Evolutionary conservation across 2,888 invertebrate genomes (phyloP).

Genomic region (Drosophila rubida): DNA sequence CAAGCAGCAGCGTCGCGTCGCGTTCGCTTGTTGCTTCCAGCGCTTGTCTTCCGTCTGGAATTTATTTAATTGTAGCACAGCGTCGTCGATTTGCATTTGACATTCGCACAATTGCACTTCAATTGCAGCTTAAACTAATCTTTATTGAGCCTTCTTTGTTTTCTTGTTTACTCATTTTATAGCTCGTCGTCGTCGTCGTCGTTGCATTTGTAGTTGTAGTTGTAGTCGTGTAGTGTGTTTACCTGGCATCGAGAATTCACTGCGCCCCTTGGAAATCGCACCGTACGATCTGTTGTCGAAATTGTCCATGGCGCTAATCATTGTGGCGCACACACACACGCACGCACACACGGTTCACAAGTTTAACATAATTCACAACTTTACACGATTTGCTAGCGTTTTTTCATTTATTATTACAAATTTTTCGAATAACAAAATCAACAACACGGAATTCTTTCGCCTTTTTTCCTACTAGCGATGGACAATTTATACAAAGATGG

Average conservation of each 20-base stretch:
- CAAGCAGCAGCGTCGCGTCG: conserved; percentile 7
- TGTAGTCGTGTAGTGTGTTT: conserved; percentile 51
- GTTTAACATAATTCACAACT: conserved; percentile 53
- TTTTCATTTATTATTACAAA: conserved; percentile 69
- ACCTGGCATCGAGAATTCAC: conserved; percentile 85
- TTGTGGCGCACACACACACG: conserved; percentile 67
- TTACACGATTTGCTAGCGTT: conserved; percentile 33
- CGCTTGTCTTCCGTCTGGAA: background rate
- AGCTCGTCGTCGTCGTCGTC: conserved; percentile 10
- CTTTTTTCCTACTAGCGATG: conserved; percentile 65
- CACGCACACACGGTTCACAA: conserved; percentile 54
- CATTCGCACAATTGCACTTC: conserved; percentile 59
- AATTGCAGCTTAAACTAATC: conserved; percentile 63
- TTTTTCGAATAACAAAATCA: conserved; percentile 62
- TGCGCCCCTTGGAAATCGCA: conserved; percentile 83
- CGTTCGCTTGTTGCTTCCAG: conserved; percentile 67
- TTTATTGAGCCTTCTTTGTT: conserved; percentile 58
- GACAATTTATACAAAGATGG: conserved; percentile 22
- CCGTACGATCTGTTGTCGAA: conserved; percentile 84
- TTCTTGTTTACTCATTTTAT: conserved; percentile 49
- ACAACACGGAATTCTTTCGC: conserved; percentile 59
- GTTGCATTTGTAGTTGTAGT: background rate
- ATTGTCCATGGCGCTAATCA: conserved; percentile 84
- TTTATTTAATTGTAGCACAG: conserved; percentile 6
- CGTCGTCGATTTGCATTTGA: conserved; percentile 35